Percentiles rank a stretch among this genome's conserved stretches.
These are phyloP conservation scores for Odontophorus gujanensis DNA, from an alignment of 2,113 vertebrate species.

Conservation along the genomic window DNA sequence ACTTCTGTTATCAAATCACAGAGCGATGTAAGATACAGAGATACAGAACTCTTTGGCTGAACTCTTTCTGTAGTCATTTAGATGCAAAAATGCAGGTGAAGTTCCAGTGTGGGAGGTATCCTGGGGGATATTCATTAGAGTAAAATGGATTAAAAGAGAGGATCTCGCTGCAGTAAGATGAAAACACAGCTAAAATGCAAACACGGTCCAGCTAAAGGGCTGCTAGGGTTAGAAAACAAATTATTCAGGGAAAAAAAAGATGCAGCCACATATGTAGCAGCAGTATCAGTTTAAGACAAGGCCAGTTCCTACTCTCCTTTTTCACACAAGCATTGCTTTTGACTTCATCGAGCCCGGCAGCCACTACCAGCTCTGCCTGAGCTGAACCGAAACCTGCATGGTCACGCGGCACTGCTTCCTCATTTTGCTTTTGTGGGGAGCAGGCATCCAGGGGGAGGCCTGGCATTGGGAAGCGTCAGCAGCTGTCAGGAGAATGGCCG, in stretches of 20 bases:
- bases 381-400: slow-evolving; percentile 42
- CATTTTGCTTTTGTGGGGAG: slow-evolving; percentile 3
- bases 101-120: background rate
- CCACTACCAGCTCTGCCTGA: background rate
- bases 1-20: background rate
- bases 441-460: background rate
- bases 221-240: background rate
- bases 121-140: background rate
- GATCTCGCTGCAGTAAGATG: background rate
- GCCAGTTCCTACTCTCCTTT: background rate
- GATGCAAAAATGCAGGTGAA: background rate
- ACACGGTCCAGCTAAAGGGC: accelerated
- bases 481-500: background rate
- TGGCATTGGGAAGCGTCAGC: background rate
- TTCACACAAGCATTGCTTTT: background rate
- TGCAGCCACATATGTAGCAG: background rate
- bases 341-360: background rate
- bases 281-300: background rate
- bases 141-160: background rate
- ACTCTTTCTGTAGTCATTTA: background rate
- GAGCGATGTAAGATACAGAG: background rate
- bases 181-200: background rate
- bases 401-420: slow-evolving; percentile 3
- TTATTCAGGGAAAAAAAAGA: background rate
- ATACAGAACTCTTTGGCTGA: background rate